A percentile compares a stretch with the other conserved stretches of the same genome.
These are phyloP conservation scores for Pegoplata infirma DNA, from an alignment of 2,888 invertebrate genomes.

Conservation along the genomic window DNA sequence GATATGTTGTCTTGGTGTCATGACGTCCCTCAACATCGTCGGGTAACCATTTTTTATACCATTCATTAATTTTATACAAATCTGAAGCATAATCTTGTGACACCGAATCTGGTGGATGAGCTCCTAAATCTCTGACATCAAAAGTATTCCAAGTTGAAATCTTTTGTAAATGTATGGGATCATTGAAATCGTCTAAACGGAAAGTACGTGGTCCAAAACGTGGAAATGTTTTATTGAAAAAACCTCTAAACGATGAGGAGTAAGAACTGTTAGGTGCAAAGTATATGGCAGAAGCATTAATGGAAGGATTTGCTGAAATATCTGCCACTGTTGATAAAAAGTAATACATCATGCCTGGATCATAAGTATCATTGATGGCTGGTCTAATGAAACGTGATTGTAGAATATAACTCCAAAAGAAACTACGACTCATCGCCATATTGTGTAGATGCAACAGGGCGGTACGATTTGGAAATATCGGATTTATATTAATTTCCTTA, in stretches of 20 bases:
- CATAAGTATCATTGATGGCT: slow-evolving; percentile 93
- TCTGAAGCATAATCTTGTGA: slow-evolving; percentile 94
- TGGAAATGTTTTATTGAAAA: slow-evolving; percentile 97
- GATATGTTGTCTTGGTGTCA: slow-evolving; percentile 94
- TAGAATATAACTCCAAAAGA: slow-evolving; percentile 96
- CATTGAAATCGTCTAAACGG: slow-evolving; percentile 94
- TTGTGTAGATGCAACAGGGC: slow-evolving; percentile 95
- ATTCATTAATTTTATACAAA: slow-evolving; percentile 94
- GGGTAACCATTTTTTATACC: slow-evolving; percentile 95
- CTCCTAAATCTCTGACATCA: slow-evolving; percentile 90
- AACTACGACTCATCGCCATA: slow-evolving; percentile 96
- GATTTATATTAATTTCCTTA: slow-evolving; percentile 95
- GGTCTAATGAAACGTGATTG: slow-evolving; percentile 94
- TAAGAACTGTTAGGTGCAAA: slow-evolving; percentile 97
- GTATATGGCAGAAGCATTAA: slow-evolving; percentile 95
- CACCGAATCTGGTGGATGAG: slow-evolving; percentile 87
- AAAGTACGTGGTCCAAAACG: slow-evolving; percentile 96
- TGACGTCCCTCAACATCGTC: slow-evolving; percentile 90
- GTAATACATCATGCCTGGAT: slow-evolving; percentile 99
- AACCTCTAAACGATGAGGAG: slow-evolving; percentile 94
- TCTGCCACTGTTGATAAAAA: slow-evolving; percentile 96
- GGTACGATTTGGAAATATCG: slow-evolving; percentile 96
- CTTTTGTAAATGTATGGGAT: slow-evolving; percentile 95
- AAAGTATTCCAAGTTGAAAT: slow-evolving; percentile 97
- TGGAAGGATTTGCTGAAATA: slow-evolving; percentile 93